phyloP scores from a whole-genome alignment of 2,888 invertebrate species.

The Malacosoma neustria region DNA sequence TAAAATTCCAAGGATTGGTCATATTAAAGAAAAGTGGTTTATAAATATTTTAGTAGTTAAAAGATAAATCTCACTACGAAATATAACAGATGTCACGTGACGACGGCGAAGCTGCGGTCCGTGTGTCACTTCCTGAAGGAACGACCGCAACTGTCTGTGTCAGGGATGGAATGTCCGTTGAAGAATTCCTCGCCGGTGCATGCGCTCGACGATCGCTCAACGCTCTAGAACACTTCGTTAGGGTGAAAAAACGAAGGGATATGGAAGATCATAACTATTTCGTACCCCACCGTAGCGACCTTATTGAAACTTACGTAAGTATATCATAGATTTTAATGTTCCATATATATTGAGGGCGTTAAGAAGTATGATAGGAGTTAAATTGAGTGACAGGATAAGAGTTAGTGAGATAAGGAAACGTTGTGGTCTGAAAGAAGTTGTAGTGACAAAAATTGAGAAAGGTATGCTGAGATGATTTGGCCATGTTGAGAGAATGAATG shows the following conservation, averaged over 20 bases:
- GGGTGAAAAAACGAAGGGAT: slow-evolving; percentile 94
- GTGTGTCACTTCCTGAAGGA: slow-evolving; percentile 92
- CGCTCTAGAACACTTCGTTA: slow-evolving; percentile 96
- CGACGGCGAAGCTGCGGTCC: slow-evolving; percentile 90
- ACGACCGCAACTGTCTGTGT: slow-evolving; percentile 88
- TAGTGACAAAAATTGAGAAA: no score
- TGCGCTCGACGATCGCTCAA: slow-evolving; percentile 94
- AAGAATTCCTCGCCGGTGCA: slow-evolving; percentile 94
- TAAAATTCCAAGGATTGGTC: no score
- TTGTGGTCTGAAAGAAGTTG: no score
- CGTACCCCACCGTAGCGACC: slow-evolving; percentile 95
- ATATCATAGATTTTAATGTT: slow-evolving; percentile 1
- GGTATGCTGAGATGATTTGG: no score
- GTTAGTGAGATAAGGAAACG: no score
- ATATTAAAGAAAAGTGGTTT: no score
- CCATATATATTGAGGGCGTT: background rate
- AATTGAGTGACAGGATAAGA: no score
- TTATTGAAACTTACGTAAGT: slow-evolving; percentile 96
- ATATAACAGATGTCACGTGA: slow-evolving; percentile 91
- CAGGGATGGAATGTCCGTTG: slow-evolving; percentile 94
- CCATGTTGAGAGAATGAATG: no score
- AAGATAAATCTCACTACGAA: no score
- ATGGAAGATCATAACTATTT: slow-evolving; percentile 98
- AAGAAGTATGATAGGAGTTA: no score
- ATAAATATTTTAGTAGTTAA: no score